These are phyloP conservation scores for Tipula vernalis DNA, from an alignment of 2,888 invertebrate genomes.

Conservation along the genomic window DNA sequence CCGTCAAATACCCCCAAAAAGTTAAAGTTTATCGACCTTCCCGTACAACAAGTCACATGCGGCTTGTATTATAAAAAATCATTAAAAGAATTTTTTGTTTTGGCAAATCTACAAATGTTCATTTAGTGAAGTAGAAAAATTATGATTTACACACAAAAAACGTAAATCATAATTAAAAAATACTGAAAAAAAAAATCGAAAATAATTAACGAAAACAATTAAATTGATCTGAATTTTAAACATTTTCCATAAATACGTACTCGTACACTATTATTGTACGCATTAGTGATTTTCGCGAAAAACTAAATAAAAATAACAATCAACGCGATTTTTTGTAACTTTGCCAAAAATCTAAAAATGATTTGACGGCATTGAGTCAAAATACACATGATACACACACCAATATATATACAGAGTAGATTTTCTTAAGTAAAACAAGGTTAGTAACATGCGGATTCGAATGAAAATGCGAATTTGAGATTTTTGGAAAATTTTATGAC, in stretches of 20 bases:
- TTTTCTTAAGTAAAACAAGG: background rate
- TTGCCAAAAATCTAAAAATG: slow-evolving; percentile 4
- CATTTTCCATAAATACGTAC: background rate
- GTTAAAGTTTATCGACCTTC: background rate
- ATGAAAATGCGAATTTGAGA: background rate
- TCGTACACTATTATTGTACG: too few relatives aligned
- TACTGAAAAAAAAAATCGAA: background rate
- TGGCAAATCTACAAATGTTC: background rate
- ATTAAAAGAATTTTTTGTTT: background rate
- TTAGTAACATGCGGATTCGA: background rate
- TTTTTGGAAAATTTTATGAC: background rate
- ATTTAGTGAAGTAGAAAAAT: background rate
- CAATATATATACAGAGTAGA: background rate
- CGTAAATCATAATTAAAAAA: background rate
- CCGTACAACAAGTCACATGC: background rate
- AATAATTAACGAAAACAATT: background rate
- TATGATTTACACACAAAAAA: background rate
- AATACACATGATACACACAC: background rate
- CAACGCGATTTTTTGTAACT: background rate
- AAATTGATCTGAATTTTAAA: background rate
- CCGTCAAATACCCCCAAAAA: background rate
- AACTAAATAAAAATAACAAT: background rate
- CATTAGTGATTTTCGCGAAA: background rate
- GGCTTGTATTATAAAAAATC: background rate
- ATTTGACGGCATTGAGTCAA: background rate